Evolutionary conservation across 2,888 invertebrate species (phyloP).

Genomic region (Heliconius cydno): DNA sequence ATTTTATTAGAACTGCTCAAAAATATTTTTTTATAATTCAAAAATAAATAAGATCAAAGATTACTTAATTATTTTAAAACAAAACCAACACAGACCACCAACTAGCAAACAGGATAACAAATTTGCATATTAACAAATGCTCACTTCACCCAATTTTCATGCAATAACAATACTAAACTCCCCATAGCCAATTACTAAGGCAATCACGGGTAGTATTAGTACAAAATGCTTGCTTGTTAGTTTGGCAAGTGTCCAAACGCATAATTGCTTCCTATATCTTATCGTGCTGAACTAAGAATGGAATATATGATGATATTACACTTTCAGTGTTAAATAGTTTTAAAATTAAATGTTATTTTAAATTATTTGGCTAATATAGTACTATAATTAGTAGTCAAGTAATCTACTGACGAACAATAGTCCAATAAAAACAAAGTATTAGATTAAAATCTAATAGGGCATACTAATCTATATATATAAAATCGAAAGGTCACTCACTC

Average conservation of each 20-base stretch:
- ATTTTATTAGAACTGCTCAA: too few relatives aligned
- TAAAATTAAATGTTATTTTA: neutral
- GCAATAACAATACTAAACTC: slow-evolving; percentile 27
- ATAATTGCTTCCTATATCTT: slow-evolving; percentile 49
- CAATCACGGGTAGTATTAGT: slow-evolving; percentile 42
- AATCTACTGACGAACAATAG: too few relatives aligned
- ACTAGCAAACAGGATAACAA: slow-evolving; percentile 9
- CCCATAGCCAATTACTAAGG: slow-evolving; percentile 41
- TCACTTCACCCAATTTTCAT: slow-evolving; percentile 11
- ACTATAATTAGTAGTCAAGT: neutral
- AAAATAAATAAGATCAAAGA: neutral
- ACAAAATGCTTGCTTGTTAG: slow-evolving; percentile 58
- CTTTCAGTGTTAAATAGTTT: neutral
- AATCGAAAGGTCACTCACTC: too few relatives aligned
- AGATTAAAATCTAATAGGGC: too few relatives aligned
- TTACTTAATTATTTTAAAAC: neutral
- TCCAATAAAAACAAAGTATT: too few relatives aligned
- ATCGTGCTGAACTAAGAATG: slow-evolving; percentile 27
- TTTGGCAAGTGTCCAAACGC: slow-evolving; percentile 60
- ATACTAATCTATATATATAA: too few relatives aligned
- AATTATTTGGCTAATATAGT: neutral
- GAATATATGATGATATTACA: slow-evolving; percentile 16
- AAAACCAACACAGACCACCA: neutral
- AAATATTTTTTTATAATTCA: neutral
- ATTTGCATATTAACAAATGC: slow-evolving; percentile 26